A percentile compares a stretch with the other conserved stretches of the same genome.
Conservation (phyloP, 92 coral and sea anemone species). For the Porites lobata region DNA sequence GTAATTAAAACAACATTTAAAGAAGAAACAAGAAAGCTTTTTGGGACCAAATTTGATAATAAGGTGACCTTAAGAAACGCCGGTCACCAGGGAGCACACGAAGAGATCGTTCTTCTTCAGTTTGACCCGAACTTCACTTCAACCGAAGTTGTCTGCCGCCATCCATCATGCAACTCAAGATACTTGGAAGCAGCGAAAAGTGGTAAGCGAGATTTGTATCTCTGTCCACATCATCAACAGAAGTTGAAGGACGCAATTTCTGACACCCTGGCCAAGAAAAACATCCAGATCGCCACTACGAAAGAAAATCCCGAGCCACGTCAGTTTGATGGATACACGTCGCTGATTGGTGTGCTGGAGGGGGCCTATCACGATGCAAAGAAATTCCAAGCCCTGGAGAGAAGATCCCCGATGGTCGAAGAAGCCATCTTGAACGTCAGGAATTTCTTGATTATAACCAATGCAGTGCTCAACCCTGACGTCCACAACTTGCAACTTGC, state of each 20-base stretch:
- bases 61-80: constrained; percentile 28
- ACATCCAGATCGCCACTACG: constrained; percentile 23
- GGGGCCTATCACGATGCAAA: constrained; percentile 41
- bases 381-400: constrained; percentile 13
- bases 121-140: constrained; percentile 76
- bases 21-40: constrained; percentile 37
- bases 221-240: constrained; percentile 68
- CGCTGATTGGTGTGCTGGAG: constrained; percentile 55
- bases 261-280: constrained; percentile 47
- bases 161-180: constrained; percentile 49
- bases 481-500: constrained; percentile 51
- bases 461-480: constrained; percentile 81
- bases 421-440: constrained; percentile 79
- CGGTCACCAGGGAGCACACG: constrained; percentile 38
- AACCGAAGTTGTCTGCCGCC: constrained; percentile 66
- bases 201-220: constrained; percentile 68
- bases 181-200: constrained; percentile 30
- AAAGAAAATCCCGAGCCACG: constrained; percentile 20
- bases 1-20: constrained; percentile 16
- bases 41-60: constrained; percentile 29
- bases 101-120: constrained; percentile 49
- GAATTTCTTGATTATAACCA: constrained; percentile 81
- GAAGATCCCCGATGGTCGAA: not conserved
- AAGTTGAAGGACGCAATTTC: constrained; percentile 35
- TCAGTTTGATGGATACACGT: constrained; percentile 56